phyloP scores from a whole-genome alignment of 1,140 invertebrate genomes.

The Drosophila mayri region DNA sequence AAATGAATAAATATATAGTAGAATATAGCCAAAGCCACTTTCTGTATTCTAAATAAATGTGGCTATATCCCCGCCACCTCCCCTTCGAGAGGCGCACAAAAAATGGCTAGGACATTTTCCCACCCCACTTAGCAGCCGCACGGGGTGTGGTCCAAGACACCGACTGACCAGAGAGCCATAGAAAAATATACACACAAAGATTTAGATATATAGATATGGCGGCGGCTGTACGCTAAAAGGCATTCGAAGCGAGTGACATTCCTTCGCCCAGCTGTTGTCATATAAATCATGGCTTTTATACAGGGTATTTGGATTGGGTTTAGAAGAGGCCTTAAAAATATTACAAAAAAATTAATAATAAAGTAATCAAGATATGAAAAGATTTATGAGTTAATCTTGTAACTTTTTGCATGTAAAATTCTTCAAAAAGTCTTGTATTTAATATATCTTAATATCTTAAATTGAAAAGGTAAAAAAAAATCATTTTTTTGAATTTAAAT shows the following conservation, averaged over 20 bases:
- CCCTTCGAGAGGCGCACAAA: constrained; percentile 3
- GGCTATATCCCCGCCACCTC: constrained; percentile 14
- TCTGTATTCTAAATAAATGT: constrained; percentile 35
- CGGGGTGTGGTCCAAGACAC: constrained; percentile 5
- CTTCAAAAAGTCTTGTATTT: too few relatives aligned
- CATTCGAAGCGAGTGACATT: constrained; percentile 68
- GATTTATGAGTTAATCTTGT: too few relatives aligned
- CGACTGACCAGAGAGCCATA: constrained; percentile 23
- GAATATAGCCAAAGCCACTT: constrained; percentile 28
- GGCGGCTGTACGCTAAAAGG: constrained; percentile 42
- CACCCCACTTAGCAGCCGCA: constrained; percentile 23
- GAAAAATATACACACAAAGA: constrained; percentile 35
- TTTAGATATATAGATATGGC: constrained; percentile 47
- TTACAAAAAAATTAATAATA: neutral
- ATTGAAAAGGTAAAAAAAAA: too few relatives aligned
- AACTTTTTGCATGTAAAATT: too few relatives aligned
- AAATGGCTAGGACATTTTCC: constrained; percentile 44
- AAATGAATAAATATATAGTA: constrained; percentile 55
- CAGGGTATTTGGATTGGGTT: constrained; percentile 47
- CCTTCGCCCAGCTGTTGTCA: constrained; percentile 71
- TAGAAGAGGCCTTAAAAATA: neutral
- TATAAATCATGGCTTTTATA: constrained; percentile 71
- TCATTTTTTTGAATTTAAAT: too few relatives aligned
- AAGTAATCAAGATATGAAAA: neutral
- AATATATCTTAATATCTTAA: too few relatives aligned